Evolutionary conservation across 1,140 invertebrate genomes (phyloP).

Genomic region (Hormaphis cornu): DNA sequence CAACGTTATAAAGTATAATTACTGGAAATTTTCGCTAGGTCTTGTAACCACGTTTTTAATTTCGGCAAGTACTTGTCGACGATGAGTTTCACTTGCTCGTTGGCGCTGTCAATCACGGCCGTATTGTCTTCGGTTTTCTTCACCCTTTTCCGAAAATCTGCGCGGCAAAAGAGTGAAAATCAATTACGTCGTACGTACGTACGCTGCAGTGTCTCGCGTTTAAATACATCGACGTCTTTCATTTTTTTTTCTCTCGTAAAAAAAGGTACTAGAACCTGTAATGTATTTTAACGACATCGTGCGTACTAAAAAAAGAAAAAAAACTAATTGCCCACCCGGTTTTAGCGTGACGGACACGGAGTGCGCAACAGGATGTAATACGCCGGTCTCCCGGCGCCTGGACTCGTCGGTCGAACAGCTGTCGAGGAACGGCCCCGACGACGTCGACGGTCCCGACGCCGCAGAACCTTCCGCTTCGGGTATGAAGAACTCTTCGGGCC

Average conservation of each 20-base stretch:
- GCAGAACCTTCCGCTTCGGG: slow-evolving; percentile 5
- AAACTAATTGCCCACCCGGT: neutral
- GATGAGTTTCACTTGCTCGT: slow-evolving; percentile 38
- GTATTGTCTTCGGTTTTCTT: slow-evolving; percentile 39
- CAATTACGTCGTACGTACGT: too few species aligned
- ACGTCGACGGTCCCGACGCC: neutral
- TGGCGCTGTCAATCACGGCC: slow-evolving; percentile 39
- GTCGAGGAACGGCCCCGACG: neutral
- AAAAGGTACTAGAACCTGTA: too few species aligned
- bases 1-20: neutral
- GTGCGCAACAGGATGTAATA: neutral
- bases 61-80: slow-evolving; percentile 39
- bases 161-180: too few species aligned
- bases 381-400: neutral
- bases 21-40: slow-evolving; percentile 33
- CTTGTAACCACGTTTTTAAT: slow-evolving; percentile 40
- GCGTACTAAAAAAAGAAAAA: neutral
- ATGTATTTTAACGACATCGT: too few species aligned
- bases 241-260: too few species aligned
- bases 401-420: neutral
- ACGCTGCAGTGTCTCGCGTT: too few species aligned
- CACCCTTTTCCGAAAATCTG: slow-evolving; percentile 31
- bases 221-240: too few species aligned
- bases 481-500: slow-evolving; percentile 40
- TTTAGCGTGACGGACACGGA: neutral